phyloP scores from a whole-genome alignment of 2,888 invertebrate genomes.

The Sympetrum striolatum region DNA sequence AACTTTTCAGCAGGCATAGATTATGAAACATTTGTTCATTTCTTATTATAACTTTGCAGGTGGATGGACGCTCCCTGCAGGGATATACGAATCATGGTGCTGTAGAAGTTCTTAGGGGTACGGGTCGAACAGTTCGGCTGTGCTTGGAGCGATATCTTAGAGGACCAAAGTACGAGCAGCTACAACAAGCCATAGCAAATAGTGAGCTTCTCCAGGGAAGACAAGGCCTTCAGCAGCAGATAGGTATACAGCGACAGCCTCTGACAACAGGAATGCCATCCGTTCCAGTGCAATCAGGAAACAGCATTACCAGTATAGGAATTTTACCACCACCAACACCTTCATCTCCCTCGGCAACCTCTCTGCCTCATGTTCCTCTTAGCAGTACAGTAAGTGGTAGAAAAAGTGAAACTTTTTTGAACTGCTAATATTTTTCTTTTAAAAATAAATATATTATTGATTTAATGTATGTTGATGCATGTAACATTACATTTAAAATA shows the following conservation, averaged over 20 bases:
- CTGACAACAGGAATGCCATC: not conserved
- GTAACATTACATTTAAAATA: too few species aligned
- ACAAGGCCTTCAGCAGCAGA: not conserved
- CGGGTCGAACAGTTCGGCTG: conserved; percentile 87
- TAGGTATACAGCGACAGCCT: not conserved
- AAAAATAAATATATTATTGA: too few species aligned
- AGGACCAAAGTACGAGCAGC: conserved; percentile 87
- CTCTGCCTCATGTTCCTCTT: conserved; percentile 82
- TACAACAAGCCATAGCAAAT: conserved; percentile 86
- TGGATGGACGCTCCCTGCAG: conserved; percentile 90
- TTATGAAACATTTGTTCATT: not conserved
- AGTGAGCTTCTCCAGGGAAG: conserved; percentile 65
- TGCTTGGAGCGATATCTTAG: conserved; percentile 89
- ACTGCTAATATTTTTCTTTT: too few species aligned
- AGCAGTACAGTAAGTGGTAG: conserved; percentile 73
- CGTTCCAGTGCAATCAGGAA: not conserved
- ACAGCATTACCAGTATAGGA: not conserved
- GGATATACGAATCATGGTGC: conserved; percentile 98
- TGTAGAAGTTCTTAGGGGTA: conserved; percentile 93
- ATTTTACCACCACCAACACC: conserved; percentile 66
- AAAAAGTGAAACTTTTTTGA: too few species aligned
- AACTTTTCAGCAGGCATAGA: too few species aligned
- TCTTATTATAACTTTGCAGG: not conserved
- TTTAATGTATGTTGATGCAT: too few species aligned
- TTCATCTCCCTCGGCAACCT: conserved; percentile 79